A percentile compares a stretch with the other conserved stretches of the same genome.
Conservation (phyloP, 2,113 vertebrate genomes). For the Emydocephalus ijimae region DNA sequence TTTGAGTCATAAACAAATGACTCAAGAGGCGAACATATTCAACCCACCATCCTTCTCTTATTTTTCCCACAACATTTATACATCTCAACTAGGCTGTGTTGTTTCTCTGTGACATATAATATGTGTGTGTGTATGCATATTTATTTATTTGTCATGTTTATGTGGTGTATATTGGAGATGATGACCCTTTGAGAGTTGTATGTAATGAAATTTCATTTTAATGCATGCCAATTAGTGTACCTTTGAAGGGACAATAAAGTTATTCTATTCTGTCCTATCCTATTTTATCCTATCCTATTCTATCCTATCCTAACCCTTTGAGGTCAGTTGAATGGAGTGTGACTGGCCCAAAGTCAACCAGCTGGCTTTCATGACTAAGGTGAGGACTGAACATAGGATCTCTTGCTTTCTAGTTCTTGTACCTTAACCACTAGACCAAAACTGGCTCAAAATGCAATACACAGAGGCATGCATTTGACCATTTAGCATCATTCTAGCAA, state of each 20-base stretch:
- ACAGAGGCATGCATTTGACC: neutral
- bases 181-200: too few relatives aligned
- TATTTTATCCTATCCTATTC: too few relatives aligned
- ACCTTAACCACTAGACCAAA: neutral
- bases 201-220: too few relatives aligned
- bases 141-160: too few relatives aligned
- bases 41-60: neutral
- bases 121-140: too few relatives aligned
- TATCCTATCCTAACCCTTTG: neutral
- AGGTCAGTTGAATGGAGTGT: neutral
- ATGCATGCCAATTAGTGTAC: too few relatives aligned
- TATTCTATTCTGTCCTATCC: too few relatives aligned
- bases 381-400: fast-evolving
- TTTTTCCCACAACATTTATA: neutral
- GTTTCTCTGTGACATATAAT: too few relatives aligned
- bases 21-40: neutral
- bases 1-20: neutral
- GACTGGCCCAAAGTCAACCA: neutral
- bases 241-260: too few relatives aligned
- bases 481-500: neutral
- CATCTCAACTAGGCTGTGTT: too few relatives aligned
- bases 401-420: neutral
- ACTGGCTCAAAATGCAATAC: neutral
- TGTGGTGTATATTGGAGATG: too few relatives aligned
- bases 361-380: neutral